Evolutionary conservation across 2,113 vertebrate genomes (phyloP).

Genomic region (Peucedramus taeniatus): DNA sequence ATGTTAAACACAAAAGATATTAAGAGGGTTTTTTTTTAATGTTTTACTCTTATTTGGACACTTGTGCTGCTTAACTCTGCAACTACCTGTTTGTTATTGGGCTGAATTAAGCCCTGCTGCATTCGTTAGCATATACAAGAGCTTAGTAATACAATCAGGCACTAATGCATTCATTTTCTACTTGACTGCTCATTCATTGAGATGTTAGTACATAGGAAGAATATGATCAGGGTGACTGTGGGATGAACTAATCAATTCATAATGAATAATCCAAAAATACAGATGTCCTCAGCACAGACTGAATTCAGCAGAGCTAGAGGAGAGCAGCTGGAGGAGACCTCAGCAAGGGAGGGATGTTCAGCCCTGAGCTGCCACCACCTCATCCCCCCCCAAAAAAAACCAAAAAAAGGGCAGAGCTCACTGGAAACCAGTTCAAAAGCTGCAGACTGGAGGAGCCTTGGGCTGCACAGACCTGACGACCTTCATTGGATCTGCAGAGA

Average conservation of each 20-base stretch:
- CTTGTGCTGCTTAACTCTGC: constrained; percentile 16
- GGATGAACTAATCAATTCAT: constrained; percentile 32
- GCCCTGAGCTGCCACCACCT: background rate
- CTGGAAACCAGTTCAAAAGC: background rate
- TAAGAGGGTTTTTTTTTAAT: background rate
- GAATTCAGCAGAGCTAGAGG: background rate
- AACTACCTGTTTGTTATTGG: constrained; percentile 41
- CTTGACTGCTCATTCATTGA: constrained; percentile 78
- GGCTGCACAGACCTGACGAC: background rate
- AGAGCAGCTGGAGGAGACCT: background rate
- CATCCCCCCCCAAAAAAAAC: background rate
- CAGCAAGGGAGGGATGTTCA: background rate
- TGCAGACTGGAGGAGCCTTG: background rate
- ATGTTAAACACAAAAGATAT: background rate
- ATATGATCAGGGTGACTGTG: constrained; percentile 49
- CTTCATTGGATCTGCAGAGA: background rate
- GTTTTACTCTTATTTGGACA: background rate
- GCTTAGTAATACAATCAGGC: constrained; percentile 72
- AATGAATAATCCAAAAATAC: constrained; percentile 46
- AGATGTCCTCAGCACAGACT: background rate
- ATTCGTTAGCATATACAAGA: background rate
- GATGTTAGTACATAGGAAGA: constrained; percentile 65
- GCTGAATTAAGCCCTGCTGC: background rate
- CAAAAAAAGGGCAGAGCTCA: background rate
- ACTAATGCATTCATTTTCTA: constrained; percentile 82